Evolutionary conservation across 2,113 vertebrate species (phyloP).

Genomic region (Hippotragus niger): DNA sequence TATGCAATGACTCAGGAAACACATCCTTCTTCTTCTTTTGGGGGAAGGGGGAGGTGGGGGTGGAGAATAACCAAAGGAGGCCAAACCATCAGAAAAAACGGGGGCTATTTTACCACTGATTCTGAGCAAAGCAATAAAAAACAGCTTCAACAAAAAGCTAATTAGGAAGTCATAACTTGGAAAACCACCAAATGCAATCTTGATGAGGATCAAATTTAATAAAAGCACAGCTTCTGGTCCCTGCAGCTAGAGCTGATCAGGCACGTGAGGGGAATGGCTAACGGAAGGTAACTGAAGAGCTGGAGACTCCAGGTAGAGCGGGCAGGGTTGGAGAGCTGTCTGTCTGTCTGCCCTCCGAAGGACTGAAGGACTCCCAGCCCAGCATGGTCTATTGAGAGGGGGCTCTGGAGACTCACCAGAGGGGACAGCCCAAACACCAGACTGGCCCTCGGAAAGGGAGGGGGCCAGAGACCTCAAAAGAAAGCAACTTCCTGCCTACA

Average conservation of each 20-base stretch:
- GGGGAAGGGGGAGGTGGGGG: background rate
- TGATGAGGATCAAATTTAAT: constrained; percentile 50
- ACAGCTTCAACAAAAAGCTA: constrained; percentile 33
- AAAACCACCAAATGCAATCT: constrained; percentile 42
- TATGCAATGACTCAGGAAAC: background rate
- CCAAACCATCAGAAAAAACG: background rate
- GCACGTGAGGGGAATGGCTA: background rate
- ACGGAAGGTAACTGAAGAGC: background rate
- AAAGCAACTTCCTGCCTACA: background rate
- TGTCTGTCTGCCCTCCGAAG: background rate
- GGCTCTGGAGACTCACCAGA: background rate
- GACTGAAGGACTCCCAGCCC: background rate
- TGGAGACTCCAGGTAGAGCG: background rate
- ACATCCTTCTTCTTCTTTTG: background rate
- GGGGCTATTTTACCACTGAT: background rate
- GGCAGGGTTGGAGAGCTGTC: background rate
- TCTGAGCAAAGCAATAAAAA: constrained; percentile 35
- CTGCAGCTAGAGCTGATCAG: background rate
- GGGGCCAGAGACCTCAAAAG: background rate
- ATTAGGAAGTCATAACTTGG: constrained; percentile 52
- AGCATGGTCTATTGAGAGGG: background rate
- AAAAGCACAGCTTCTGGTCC: constrained; percentile 2
- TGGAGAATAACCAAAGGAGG: background rate
- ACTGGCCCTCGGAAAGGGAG: background rate
- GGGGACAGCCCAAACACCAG: background rate